A percentile compares a stretch with the other conserved stretches of the same genome.
Conservation (phyloP, 2,888 invertebrate species). For the Hoplodrina blanda region DNA sequence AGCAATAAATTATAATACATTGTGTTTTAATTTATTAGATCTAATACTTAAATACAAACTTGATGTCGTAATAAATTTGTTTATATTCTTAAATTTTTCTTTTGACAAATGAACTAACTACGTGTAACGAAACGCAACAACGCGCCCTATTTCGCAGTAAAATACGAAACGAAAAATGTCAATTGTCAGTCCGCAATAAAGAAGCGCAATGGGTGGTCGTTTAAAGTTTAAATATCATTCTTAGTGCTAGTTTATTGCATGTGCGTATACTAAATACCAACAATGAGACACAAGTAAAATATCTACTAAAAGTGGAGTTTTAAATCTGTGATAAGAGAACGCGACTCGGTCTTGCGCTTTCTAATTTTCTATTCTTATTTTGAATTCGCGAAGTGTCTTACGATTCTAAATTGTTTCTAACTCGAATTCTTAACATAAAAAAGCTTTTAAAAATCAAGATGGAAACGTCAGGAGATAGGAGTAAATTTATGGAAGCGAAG, state of each 20-base stretch:
- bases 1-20: rapidly evolving
- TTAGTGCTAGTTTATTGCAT: conserved; percentile 73
- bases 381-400: conserved; percentile 63
- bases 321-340: conserved; percentile 74
- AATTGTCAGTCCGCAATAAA: conserved; percentile 69
- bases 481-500: conserved; percentile 63
- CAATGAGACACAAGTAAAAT: conserved; percentile 84
- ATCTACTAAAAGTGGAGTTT: conserved; percentile 66
- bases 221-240: conserved; percentile 58
- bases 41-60: not conserved
- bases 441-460: conserved; percentile 45
- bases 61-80: not conserved
- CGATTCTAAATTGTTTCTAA: conserved; percentile 45
- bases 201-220: conserved; percentile 73
- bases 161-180: conserved; percentile 48
- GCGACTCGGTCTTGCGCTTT: conserved; percentile 68
- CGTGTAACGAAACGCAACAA: conserved; percentile 67
- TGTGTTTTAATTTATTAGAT: rapidly evolving
- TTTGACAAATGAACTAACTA: conserved; percentile 12
- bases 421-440: conserved; percentile 50
- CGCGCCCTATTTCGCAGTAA: conserved; percentile 61
- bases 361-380: conserved; percentile 72
- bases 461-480: conserved; percentile 61
- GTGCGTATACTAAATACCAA: conserved; percentile 73
- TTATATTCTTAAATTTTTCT: not conserved